phyloP scores from a whole-genome alignment of 2,797 vertebrate genomes.

The Alfaro cultratus region DNA sequence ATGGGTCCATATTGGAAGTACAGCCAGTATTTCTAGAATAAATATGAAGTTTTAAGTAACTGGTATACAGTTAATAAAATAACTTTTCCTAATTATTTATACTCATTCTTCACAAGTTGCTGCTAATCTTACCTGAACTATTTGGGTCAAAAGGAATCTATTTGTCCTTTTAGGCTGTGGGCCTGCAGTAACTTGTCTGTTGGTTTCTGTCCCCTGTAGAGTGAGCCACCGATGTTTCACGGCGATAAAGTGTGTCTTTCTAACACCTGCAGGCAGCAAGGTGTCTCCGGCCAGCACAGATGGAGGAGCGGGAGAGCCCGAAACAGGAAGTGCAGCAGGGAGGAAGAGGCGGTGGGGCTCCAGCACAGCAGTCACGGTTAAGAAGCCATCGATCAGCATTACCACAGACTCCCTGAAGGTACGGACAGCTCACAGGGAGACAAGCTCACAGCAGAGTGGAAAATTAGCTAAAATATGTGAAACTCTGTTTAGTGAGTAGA shows the following conservation, averaged over 20 bases:
- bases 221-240: neutral
- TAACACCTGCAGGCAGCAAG: constrained; percentile 71
- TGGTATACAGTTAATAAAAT: neutral
- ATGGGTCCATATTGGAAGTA: neutral
- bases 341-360: constrained; percentile 93
- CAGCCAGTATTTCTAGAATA: neutral
- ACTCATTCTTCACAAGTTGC: constrained; percentile 1
- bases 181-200: constrained; percentile 27
- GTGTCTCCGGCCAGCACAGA: constrained; percentile 62
- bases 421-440: constrained; percentile 15
- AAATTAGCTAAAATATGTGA: neutral
- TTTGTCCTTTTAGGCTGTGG: constrained; percentile 5
- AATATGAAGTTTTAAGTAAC: neutral
- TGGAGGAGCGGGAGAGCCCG: constrained; percentile 78
- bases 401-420: constrained; percentile 94
- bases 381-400: constrained; percentile 94
- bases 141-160: constrained; percentile 7
- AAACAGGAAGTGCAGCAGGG: constrained; percentile 81
- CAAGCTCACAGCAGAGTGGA: neutral
- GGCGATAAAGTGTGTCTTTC: neutral
- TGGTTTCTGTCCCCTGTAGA: constrained; percentile 2
- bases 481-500: neutral
- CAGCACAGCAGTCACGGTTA: constrained; percentile 89
- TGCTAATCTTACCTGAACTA: neutral
- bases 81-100: neutral